Percentiles rank a stretch among this genome's conserved stretches.
Evolutionary conservation across 2,888 invertebrate genomes (phyloP).

Genomic region (Tenthredo scrophulariae): DNA sequence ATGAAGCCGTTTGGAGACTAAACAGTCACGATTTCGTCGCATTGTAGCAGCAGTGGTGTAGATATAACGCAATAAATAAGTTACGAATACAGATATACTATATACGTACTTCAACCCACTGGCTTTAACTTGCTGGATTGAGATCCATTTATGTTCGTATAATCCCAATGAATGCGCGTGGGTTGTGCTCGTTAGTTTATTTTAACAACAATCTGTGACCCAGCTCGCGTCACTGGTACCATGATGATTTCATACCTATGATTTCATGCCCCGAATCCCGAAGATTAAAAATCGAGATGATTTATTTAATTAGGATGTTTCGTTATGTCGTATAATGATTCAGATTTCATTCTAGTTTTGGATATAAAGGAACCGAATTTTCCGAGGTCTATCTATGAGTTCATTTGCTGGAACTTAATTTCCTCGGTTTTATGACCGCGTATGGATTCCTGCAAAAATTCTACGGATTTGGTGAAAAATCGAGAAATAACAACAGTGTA

Average conservation of each 20-base stretch:
- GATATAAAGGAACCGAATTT: background rate
- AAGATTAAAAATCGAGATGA: background rate
- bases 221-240: background rate
- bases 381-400: background rate
- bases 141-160: constrained; percentile 30
- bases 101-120: background rate
- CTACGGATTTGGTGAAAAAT: background rate
- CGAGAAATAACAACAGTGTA: too few relatives aligned
- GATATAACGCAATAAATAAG: background rate
- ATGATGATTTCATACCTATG: background rate
- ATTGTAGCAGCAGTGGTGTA: background rate
- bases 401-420: background rate
- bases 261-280: background rate
- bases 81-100: background rate
- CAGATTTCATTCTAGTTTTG: too few relatives aligned
- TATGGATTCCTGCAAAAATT: background rate
- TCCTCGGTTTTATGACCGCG: background rate
- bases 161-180: constrained; percentile 11
- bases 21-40: background rate
- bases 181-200: constrained; percentile 10
- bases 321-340: background rate
- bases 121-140: background rate
- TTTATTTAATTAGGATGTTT: background rate
- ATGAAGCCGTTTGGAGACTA: background rate
- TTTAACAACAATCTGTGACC: background rate